Conservation (phyloP, 2,888 invertebrate genomes). For the Cancer borealis region DNA sequence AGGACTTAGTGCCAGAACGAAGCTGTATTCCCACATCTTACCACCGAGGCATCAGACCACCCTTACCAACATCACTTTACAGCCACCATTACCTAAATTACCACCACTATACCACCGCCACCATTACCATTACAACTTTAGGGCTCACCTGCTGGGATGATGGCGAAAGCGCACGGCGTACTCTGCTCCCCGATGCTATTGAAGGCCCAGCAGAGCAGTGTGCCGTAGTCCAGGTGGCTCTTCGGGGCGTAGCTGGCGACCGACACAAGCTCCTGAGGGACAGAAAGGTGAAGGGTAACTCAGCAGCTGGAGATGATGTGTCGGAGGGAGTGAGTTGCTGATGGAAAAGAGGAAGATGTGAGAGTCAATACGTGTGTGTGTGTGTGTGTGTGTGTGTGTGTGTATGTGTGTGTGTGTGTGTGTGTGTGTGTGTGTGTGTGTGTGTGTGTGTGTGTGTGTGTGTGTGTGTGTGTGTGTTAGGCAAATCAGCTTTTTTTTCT, state of each 20-base stretch:
- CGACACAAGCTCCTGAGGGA: constrained; percentile 68
- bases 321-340: not conserved
- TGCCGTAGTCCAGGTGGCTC: constrained; percentile 77
- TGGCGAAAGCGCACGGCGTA: constrained; percentile 74
- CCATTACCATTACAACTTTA: constrained; percentile 1
- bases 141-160: constrained; percentile 74
- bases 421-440: too few relatives aligned
- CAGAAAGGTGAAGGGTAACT: not conserved
- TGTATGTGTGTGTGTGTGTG: too few relatives aligned
- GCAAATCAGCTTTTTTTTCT: not conserved
- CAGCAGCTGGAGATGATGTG: not conserved
- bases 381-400: too few relatives aligned
- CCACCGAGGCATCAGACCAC: not conserved
- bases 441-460: too few relatives aligned
- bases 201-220: constrained; percentile 76
- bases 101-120: not conserved
- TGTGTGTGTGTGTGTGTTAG: too few relatives aligned
- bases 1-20: not conserved
- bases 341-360: not conserved
- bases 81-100: not conserved
- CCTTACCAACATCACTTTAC: constrained; percentile 11
- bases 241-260: constrained; percentile 77
- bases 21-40: not conserved
- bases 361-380: not conserved
- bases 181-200: constrained; percentile 73